A percentile compares a stretch with the other conserved stretches of the same genome.
phyloP scores from a whole-genome alignment of 1,140 invertebrate species.

The Ostrea denselamellosa region DNA sequence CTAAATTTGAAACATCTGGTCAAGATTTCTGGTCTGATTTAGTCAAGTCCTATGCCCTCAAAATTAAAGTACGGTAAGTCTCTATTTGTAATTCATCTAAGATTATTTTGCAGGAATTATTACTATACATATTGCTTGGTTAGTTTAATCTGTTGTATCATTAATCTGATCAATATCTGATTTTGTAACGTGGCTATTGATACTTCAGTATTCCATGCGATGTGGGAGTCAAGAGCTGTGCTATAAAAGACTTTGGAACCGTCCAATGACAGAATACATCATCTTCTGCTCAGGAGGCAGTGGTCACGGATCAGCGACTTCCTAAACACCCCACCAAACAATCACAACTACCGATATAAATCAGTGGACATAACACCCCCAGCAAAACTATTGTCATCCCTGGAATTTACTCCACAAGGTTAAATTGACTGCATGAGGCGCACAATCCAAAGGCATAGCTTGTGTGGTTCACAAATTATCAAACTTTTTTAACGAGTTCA shows the following conservation, averaged over 20 bases:
- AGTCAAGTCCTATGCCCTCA: neutral
- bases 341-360: constrained; percentile 19
- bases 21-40: neutral
- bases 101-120: neutral
- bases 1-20: neutral
- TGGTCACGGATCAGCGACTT: constrained; percentile 9
- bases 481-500: constrained; percentile 10
- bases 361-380: constrained; percentile 35
- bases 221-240: neutral
- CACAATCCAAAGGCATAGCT: neutral
- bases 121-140: neutral
- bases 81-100: neutral
- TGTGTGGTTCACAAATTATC: neutral
- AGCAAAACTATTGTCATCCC: constrained; percentile 23
- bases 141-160: constrained; percentile 14
- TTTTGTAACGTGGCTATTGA: constrained; percentile 6
- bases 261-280: constrained; percentile 18
- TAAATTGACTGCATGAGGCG: constrained; percentile 31
- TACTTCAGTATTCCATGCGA: neutral
- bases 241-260: neutral
- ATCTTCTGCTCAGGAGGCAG: constrained; percentile 3
- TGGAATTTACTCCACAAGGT: constrained; percentile 34
- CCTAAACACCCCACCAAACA: constrained; percentile 34
- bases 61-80: neutral
- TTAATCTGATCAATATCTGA: constrained; percentile 4